Conservation (phyloP, 2,797 vertebrate species). For the Danio choprae region DNA sequence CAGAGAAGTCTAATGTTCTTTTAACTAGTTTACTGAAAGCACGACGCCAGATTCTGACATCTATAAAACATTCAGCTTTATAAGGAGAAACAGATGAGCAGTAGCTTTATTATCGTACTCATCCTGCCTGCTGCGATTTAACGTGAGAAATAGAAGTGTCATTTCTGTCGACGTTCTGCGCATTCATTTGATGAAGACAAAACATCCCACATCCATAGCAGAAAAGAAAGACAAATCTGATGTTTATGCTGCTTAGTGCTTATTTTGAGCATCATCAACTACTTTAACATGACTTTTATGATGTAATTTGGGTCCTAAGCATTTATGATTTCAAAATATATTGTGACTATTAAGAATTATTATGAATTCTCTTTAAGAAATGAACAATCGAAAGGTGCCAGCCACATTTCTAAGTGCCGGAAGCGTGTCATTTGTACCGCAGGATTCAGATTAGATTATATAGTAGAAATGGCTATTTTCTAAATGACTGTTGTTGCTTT, state of each 20-base stretch:
- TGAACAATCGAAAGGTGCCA: neutral
- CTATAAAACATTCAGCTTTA: neutral
- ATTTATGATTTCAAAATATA: too few relatives aligned
- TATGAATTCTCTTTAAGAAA: neutral
- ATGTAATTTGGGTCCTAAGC: too few relatives aligned
- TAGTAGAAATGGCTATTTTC: neutral
- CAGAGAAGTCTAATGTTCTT: neutral
- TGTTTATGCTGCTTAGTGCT: neutral
- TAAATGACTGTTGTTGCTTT: conserved; percentile 19
- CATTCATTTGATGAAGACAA: conserved; percentile 6
- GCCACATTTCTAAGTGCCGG: too few relatives aligned
- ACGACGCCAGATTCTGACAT: neutral
- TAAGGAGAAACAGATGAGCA: conserved; percentile 22
- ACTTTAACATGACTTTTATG: neutral
- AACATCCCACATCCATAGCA: neutral
- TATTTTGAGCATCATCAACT: neutral
- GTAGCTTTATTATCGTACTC: neutral
- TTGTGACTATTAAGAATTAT: too few relatives aligned
- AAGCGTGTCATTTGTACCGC: neutral
- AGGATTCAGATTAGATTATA: neutral
- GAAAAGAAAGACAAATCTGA: neutral
- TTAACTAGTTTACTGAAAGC: neutral
- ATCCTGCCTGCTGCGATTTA: conserved; percentile 2
- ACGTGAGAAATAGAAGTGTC: neutral
- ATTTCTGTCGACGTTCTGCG: neutral